Base-by-base conservation (phyloP, 1,140 invertebrate species). In the Batillaria attramentaria region DNA sequence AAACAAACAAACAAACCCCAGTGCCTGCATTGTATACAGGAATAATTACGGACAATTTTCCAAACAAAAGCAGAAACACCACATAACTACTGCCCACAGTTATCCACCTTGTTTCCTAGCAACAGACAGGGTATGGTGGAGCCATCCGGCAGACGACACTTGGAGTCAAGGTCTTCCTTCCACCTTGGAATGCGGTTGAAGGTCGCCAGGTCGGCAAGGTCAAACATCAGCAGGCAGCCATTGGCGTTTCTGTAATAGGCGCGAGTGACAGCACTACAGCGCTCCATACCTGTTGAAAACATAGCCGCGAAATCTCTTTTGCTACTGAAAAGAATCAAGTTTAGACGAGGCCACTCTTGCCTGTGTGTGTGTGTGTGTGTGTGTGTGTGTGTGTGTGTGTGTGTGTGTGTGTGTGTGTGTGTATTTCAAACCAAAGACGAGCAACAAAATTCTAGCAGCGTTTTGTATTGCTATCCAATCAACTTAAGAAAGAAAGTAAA, bases 231-330 rank as follows among this genome's bases (percentile, higher is more conserved):
- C 62, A 93, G 89, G 82, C 92, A 93, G 50, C 92, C 93, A 83
- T 93, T 92, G 20, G 93, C 91, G 85, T 93, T 93, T 88, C 92
- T 92, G 83, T 93, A 93, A 84, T 93, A 93, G 5, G 93, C 92
- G 79, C 93, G 84, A 6, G 93, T 93, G 92, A 93, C 93, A 91
- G 92, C 93, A 6, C 92, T 92, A 81, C 93, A 93, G 78, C 93
- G 84, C 83, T 93, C 93, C 89, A 93, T 93, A 50, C 93, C 93
- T 86, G 83, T 0, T 33, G 50, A 18, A 10, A 43, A 65, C 92
- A 86, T 84, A 80, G 57, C 33, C 42, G 68, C 72, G 18, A 79
- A 31, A 24, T 77, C 37, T 35, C 6, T 68, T 33, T 5, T 68
- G 18, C 16, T 43, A 50, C n/a, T 37, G 20, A 18, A 24, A 8